Evolutionary conservation across 2,113 vertebrate species (phyloP), one percentile per base, ranked within the genome.

Genomic region (Crotophaga sulcirostris): DNA sequence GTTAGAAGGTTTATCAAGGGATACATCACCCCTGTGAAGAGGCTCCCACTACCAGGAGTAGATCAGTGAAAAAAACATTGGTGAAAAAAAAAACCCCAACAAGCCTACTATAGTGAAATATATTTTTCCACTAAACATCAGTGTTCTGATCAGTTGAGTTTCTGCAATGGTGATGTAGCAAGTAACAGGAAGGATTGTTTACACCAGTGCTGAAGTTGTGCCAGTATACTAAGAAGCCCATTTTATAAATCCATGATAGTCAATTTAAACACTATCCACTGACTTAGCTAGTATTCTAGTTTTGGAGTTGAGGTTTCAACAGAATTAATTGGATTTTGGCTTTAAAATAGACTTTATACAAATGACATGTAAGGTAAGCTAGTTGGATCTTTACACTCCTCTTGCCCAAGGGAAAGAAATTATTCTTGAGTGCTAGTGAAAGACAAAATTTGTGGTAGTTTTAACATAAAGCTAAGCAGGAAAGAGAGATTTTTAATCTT

Each of bases 71-170:
- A 29, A 49, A 94, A 93, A 60, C 7, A 16, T 2, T 1, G 3
- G 10, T 1, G 5, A 2, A 2, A 49, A 45, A 49, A 45, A 45
- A 6, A 52, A 47, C 25, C 0, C 4, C 21, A 62, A 29, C 6
- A 85, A 88, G 25, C 2, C 2, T 33, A 20, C 2, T 6, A 5
- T 29, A 33, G 42, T 0, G 0, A 73, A 80, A 52, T 59, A 4
- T n/a, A 11, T 75, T 40, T 38, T 69, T 34, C 34, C 15, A 15
- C 10, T 56, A 55, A 84, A 13, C 1, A 1, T 31, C 31, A 26
- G 20, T 78, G 25, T 59, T 90, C 16, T 69, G 18, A 28, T 62
- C 40, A 51, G 16, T 11, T 58, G 28, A 60, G 7, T 51, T 69
- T 55, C 66, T 68, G n/a, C 25, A 74, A 14, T 28, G 8, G 29